These are phyloP conservation scores for Tetragonisca angustula DNA, from an alignment of 2,888 invertebrate genomes.

Conservation along the genomic window DNA sequence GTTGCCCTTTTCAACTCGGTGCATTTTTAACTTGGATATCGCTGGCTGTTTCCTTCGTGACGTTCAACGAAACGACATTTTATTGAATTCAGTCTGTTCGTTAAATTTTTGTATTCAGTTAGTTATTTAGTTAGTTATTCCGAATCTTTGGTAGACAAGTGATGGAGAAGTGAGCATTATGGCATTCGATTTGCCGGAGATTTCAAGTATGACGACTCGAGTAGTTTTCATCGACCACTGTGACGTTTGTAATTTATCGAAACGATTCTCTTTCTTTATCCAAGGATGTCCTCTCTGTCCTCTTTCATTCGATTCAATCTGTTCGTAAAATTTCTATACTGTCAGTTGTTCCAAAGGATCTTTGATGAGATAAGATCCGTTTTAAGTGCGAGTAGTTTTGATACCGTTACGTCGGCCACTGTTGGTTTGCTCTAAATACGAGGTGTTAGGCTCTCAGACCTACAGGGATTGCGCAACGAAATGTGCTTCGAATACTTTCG, in stretches of 20 bases:
- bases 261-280: background rate
- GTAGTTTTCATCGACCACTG: too few species aligned
- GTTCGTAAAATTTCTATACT: too few species aligned
- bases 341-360: too few species aligned
- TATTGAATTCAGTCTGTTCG: background rate
- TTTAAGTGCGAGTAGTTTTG: background rate
- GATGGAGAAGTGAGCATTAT: too few species aligned
- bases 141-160: too few species aligned
- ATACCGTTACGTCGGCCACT: too few species aligned
- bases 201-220: too few species aligned
- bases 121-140: background rate
- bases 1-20: too few species aligned
- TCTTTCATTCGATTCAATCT: too few species aligned
- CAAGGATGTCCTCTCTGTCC: too few species aligned
- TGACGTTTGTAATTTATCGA: too few species aligned
- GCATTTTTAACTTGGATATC: background rate
- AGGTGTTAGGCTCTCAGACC: background rate
- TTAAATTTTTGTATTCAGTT: background rate
- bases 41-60: background rate
- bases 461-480: slow-evolving; percentile 36
- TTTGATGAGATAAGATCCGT: background rate
- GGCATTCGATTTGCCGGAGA: too few species aligned
- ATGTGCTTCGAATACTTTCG: slow-evolving; percentile 38
- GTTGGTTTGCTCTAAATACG: background rate
- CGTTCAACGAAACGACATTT: background rate